phyloP scores from a whole-genome alignment of 2,113 vertebrate species.

The Emydocephalus ijimae region DNA sequence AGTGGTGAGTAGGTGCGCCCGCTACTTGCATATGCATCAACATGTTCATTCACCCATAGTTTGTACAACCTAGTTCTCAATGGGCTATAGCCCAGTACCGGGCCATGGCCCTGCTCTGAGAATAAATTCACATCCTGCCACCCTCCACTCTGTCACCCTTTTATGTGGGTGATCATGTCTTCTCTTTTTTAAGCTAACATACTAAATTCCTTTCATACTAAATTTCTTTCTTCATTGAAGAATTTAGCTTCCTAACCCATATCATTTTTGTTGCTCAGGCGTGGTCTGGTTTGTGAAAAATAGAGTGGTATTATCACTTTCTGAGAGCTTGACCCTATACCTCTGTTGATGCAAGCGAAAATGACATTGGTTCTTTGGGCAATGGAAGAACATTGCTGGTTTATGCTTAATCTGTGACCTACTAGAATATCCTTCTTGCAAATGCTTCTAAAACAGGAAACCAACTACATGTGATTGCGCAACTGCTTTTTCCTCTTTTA shows the following conservation, averaged over 20 bases:
- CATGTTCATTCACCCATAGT: neutral
- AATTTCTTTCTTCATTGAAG: neutral
- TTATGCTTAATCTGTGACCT: neutral
- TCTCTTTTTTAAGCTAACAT: neutral
- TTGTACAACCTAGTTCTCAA: neutral
- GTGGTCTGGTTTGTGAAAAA: neutral
- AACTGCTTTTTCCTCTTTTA: neutral
- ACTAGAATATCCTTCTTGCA: neutral
- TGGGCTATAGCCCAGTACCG: accelerated
- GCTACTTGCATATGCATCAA: neutral
- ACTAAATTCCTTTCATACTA: neutral
- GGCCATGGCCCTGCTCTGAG: no score
- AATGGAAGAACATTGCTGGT: neutral
- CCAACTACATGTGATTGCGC: neutral
- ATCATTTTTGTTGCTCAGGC: neutral
- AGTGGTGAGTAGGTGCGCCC: neutral
- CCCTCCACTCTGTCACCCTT: neutral
- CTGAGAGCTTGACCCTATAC: neutral
- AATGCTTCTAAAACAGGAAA: neutral
- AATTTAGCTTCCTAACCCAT: neutral
- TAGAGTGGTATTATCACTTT: neutral
- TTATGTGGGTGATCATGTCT: neutral
- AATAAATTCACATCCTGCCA: neutral
- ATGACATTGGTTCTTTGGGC: neutral
- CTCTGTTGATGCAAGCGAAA: neutral